Base-by-base conservation (phyloP, 2,113 vertebrate genomes). In the Hypomesus transpacificus region DNA sequence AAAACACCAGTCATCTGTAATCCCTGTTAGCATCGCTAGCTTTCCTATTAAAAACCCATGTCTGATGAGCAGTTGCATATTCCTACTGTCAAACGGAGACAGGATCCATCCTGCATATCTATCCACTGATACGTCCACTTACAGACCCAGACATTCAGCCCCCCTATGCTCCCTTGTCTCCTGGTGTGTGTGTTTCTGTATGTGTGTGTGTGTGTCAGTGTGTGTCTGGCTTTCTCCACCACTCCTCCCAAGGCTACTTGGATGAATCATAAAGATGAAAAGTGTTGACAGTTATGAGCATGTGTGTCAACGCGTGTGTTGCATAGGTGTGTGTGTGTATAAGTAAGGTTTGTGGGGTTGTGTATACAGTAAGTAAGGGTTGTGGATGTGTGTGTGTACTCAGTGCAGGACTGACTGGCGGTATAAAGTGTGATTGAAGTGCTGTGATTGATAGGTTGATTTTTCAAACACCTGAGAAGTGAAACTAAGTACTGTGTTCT, bases 361-460 rank as follows among this genome's bases (percentile, higher is more conserved):
- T 46, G 39, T 46, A 46, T 11, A 11, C 8, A 46, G 5, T 46
- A 9, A 46, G 39, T 46, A 8, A 46, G n/a, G 53, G 16, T 56
- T 56, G 53, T 16, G 53, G 53, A 56, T 18, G 17, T 56, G 53
- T 28, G 60, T 31, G 21, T 26, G 70, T 64, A 75, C 77, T 66
- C 72, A 80, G 76, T 80, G 53, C 18, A 46, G 77, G 70, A 21
- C 73, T 73, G 74, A 62, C 76, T 74, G 26, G 66, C 80, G 80
- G 78, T 34, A 17, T 74, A 61, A 71, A 59, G 65, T 72, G 71
- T 76, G 82, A 86, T 81, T 85, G 79, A 85, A 87, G 82, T 77
- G 56, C 69, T 78, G 80, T 85, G 85, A 87, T 79, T 82, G 80
- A 88, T 86, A 62, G 83, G 78, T 80, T 77, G 82, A 84, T 85